Evolutionary conservation across 2,888 invertebrate genomes (phyloP), one percentile per base, ranked within the genome.

Genomic region (Amorpha juglandis): DNA sequence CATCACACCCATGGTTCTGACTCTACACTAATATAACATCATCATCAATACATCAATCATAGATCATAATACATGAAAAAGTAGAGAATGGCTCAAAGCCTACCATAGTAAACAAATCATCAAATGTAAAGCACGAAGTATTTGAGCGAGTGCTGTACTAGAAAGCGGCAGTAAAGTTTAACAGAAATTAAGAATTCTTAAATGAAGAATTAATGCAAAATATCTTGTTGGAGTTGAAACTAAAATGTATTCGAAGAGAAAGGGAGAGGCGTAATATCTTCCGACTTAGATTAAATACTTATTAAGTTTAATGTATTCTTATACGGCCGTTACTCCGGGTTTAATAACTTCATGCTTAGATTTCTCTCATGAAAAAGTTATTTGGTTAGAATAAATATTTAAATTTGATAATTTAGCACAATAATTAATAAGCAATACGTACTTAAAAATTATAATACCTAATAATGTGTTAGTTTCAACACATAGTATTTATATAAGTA

Each of bases 301-400:
- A 58, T 58, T 58, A 58, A 42, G 58, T 42, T 38, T 58, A 42
- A 58, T 42, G 16, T 38, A 58, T 58, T 58, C 42, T 58, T 55
- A 55, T 11, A 42, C 58, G 42, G 58, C 58, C 58, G 19, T 58
- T 58, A 58, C 58, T 1, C 58, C 38, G 19, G 38, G 19, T 42
- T 58, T 42, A 58, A 58, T 58, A 58, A 58, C 58, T 58, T 38
- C 38, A 58, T 58, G 58, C 38, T 58, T 42, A 58, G 19, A 58
- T 58, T 58, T 58, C 42, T 58, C 42, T 42, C 16, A 11, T 4
- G 19, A 42, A 58, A 19, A 42, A 19, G 8, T 7, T 11, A 35
- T 35, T 35, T 35, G 35, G 35, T 35, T 35, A n/a, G n/a, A n/a
- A n/a, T n/a, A n/a, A n/a, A n/a, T n/a, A n/a, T n/a, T n/a, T n/a